Percentiles rank a stretch among this genome's conserved stretches.
These are phyloP conservation scores for Cyclophora punctaria DNA, from an alignment of 2,888 invertebrate genomes.

Conservation along the genomic window DNA sequence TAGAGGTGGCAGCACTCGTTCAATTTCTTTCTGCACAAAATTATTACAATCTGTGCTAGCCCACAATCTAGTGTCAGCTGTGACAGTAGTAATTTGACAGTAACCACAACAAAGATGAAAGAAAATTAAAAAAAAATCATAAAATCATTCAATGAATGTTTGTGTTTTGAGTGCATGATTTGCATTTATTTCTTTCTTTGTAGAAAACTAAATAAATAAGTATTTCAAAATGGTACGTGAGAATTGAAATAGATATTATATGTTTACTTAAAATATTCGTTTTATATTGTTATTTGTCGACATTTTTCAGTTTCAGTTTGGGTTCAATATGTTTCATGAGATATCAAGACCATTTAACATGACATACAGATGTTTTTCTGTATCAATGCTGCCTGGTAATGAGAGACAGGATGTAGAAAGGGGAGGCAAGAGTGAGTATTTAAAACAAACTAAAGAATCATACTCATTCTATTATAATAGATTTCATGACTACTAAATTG, in stretches of 20 bases:
- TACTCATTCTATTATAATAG: no score
- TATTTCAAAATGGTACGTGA: slow-evolving; percentile 12
- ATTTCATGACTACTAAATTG: no score
- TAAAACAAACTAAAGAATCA: no score
- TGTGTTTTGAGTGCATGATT: slow-evolving; percentile 36
- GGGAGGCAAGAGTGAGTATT: slow-evolving; percentile 92
- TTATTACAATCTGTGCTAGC: no score
- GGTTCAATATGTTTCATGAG: slow-evolving; percentile 92
- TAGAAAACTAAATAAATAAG: slow-evolving; percentile 36
- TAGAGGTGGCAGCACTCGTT: no score
- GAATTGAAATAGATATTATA: no score
- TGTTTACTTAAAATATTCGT: neutral
- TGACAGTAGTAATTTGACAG: no score
- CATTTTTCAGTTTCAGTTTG: slow-evolving; percentile 82
- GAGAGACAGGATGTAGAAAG: slow-evolving; percentile 95
- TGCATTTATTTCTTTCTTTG: slow-evolving; percentile 38
- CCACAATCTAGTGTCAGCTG: no score
- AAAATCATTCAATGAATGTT: slow-evolving; percentile 15
- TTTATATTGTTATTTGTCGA: slow-evolving; percentile 15
- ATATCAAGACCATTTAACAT: slow-evolving; percentile 86
- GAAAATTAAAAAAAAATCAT: neutral
- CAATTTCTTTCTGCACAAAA: no score
- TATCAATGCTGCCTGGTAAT: slow-evolving; percentile 95
- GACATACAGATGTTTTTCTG: slow-evolving; percentile 93
- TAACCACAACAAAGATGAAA: neutral